Evolutionary conservation across 1,140 invertebrate genomes (phyloP).

Genomic region (Orchesella cincta): DNA sequence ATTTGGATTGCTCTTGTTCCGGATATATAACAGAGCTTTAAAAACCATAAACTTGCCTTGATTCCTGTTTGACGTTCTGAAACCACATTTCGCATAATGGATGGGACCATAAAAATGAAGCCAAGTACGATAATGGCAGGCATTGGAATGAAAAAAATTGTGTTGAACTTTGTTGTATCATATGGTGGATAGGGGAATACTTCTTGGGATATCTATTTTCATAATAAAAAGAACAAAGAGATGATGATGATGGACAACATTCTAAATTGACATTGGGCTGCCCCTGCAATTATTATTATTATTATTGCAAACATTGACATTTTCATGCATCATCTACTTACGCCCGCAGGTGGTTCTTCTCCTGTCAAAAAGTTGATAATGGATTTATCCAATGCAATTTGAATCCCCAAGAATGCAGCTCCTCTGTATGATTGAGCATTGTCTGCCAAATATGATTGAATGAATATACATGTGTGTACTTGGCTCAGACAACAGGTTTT

Average conservation of each 20-base stretch:
- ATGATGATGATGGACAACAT: too few relatives aligned
- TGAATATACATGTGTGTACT: neutral
- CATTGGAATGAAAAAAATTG: constrained; percentile 25
- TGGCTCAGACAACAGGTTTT: neutral
- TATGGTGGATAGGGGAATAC: constrained; percentile 41
- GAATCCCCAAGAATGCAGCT: constrained; percentile 7
- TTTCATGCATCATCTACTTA: too few relatives aligned
- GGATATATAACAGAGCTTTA: too few relatives aligned
- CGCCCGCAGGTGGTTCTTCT: neutral
- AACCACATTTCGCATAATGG: constrained; percentile 37
- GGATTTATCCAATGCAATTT: constrained; percentile 24
- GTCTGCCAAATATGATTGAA: neutral
- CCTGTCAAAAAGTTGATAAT: constrained; percentile 10
- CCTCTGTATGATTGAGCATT: neutral
- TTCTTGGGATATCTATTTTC: constrained; percentile 33
- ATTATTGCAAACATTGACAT: too few relatives aligned
- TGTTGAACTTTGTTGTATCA: constrained; percentile 25
- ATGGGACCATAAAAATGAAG: constrained; percentile 42
- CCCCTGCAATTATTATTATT: too few relatives aligned
- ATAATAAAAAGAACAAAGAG: too few relatives aligned
- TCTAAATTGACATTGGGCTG: too few relatives aligned
- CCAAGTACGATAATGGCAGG: constrained; percentile 35
- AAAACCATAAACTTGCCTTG: constrained; percentile 39
- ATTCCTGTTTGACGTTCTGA: constrained; percentile 45
- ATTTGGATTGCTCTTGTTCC: too few relatives aligned